These are phyloP conservation scores for Meriones psammophilus DNA, from an alignment of 2,797 vertebrate genomes.

Conservation along the genomic window DNA sequence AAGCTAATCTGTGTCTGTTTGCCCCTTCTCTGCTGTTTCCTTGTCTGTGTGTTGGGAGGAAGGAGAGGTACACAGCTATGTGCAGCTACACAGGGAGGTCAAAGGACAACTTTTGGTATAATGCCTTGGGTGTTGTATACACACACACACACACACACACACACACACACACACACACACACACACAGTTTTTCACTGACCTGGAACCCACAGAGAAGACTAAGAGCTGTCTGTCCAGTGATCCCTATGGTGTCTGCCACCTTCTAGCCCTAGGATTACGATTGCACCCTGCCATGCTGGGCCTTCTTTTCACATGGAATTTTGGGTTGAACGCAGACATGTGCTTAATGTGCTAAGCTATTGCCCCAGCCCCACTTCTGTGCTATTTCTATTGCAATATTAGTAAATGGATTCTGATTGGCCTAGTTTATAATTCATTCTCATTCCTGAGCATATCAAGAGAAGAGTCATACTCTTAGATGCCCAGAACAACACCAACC, in stretches of 20 bases:
- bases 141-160: background rate
- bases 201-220: background rate
- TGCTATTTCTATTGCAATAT: background rate
- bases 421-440: slow-evolving; percentile 17
- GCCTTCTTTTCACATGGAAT: background rate
- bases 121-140: background rate
- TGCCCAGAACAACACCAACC: background rate
- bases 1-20: background rate
- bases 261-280: background rate
- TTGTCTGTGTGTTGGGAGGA: background rate
- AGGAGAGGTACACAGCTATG: background rate
- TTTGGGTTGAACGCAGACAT: background rate
- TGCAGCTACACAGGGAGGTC: background rate
- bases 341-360: background rate
- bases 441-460: background rate
- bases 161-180: background rate
- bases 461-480: background rate
- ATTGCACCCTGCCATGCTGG: background rate
- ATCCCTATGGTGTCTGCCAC: background rate
- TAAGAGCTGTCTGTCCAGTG: background rate
- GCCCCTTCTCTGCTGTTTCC: background rate
- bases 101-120: background rate
- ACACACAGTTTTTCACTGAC: background rate
- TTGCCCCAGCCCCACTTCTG: background rate
- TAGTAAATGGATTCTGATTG: slow-evolving; percentile 11